phyloP scores from a whole-genome alignment of 2,888 invertebrate species.

The Podotricha telesiphe region DNA sequence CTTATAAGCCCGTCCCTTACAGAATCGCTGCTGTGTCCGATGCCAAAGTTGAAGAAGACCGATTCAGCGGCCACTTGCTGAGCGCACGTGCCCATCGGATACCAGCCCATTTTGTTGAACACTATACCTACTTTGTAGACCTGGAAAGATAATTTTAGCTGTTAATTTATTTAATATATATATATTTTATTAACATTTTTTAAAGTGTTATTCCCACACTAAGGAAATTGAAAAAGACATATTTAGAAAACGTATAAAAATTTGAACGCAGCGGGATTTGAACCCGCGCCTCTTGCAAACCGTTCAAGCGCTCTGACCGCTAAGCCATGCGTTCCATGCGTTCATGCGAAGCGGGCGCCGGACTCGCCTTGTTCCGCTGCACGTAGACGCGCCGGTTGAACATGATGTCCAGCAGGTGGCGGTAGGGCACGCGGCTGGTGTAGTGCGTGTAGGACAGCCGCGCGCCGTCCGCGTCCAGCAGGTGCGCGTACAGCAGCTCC shows the following conservation, averaged over 20 bases:
- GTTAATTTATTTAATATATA: slow-evolving; percentile 27
- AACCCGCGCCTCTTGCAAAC: too few relatives aligned
- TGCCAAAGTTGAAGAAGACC: slow-evolving; percentile 90
- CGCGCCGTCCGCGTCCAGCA: slow-evolving; percentile 91
- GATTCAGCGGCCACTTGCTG: slow-evolving; percentile 87
- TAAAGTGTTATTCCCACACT: background rate
- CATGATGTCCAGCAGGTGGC: slow-evolving; percentile 89
- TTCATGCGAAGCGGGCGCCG: background rate
- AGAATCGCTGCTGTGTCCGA: slow-evolving; percentile 88
- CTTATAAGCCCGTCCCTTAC: slow-evolving; percentile 90
- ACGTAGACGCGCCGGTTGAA: slow-evolving; percentile 92
- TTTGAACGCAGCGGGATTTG: too few relatives aligned
- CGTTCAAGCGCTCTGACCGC: too few relatives aligned
- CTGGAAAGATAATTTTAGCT: slow-evolving; percentile 59
- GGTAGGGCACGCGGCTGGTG: slow-evolving; percentile 89
- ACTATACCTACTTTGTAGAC: slow-evolving; percentile 92
- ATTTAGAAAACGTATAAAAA: too few relatives aligned
- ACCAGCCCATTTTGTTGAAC: slow-evolving; percentile 92
- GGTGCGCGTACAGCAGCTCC: slow-evolving; percentile 91
- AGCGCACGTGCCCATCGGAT: slow-evolving; percentile 90
- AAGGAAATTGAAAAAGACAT: too few relatives aligned
- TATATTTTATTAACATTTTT: background rate
- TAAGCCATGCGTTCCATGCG: too few relatives aligned
- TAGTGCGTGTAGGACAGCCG: slow-evolving; percentile 92
- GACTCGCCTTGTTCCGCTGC: slow-evolving; percentile 86